phyloP scores from a whole-genome alignment of 2,888 invertebrate species.

The Polymixis lichenea region DNA sequence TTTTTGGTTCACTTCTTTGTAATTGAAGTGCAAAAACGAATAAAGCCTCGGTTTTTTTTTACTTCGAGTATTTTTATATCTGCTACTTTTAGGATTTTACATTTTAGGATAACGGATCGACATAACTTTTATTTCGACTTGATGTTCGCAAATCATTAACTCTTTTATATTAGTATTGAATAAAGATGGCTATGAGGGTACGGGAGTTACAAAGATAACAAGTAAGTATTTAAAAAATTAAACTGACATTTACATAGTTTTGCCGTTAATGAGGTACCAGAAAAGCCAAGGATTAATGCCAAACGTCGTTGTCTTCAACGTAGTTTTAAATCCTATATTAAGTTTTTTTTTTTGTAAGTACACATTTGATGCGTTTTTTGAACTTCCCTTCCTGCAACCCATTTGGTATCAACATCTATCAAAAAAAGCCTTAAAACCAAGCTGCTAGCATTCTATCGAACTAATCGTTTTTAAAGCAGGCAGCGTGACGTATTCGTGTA shows the following conservation, averaged over 20 bases:
- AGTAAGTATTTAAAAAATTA: too few species aligned
- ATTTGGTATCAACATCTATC: neutral
- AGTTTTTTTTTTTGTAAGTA: too few species aligned
- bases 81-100: neutral
- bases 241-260: too few species aligned
- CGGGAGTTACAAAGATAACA: neutral
- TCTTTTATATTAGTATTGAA: neutral
- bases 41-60: conserved; percentile 34
- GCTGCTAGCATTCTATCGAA: too few species aligned
- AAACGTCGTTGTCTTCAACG: too few species aligned
- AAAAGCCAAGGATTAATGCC: too few species aligned
- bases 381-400: too few species aligned
- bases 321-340: too few species aligned
- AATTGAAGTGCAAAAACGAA: conserved; percentile 62
- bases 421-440: neutral
- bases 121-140: conserved; percentile 22
- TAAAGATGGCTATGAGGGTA: neutral
- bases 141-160: neutral
- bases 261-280: too few species aligned
- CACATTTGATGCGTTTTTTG: too few species aligned
- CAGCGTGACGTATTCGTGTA: too few species aligned
- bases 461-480: too few species aligned
- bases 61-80: conserved; percentile 5
- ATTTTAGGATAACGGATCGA: conserved; percentile 10
- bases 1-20: conserved; percentile 56